Percentiles rank a stretch among this genome's conserved stretches.
Evolutionary conservation across 2,888 invertebrate species (phyloP).

Genomic region (Oscheius sp.): DNA sequence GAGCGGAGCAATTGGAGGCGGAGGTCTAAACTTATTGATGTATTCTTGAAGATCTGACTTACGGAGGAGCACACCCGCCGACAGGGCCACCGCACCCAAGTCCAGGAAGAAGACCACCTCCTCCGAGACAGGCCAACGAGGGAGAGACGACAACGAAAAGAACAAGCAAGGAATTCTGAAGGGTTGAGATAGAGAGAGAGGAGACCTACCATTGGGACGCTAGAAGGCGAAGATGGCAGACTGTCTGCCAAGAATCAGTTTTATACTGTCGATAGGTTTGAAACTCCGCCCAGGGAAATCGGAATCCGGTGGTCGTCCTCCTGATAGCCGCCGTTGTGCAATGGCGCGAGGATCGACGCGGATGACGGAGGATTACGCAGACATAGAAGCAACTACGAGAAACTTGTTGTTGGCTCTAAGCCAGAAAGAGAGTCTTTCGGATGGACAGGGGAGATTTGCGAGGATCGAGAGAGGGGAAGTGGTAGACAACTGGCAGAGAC

Average conservation of each 20-base stretch:
- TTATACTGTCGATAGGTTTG: constrained; percentile 11
- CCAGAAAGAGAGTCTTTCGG: neutral
- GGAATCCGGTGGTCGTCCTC: constrained; percentile 2
- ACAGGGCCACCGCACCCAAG: constrained; percentile 18
- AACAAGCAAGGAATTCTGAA: too few relatives aligned
- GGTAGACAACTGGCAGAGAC: neutral
- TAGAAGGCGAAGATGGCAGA: constrained; percentile 2
- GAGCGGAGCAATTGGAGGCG: constrained; percentile 18
- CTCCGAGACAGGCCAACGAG: constrained; percentile 24
- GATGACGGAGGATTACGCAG: constrained; percentile 27
- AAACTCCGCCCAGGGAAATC: constrained; percentile 29
- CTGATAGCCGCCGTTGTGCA: constrained; percentile 36
- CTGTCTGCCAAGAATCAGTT: constrained; percentile 4
- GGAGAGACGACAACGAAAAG: neutral
- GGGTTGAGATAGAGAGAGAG: neutral
- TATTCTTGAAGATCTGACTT: too few relatives aligned
- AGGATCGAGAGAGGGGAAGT: constrained; percentile 4
- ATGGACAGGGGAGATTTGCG: constrained; percentile 18
- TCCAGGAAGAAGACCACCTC: constrained; percentile 1
- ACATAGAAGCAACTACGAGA: constrained; percentile 26
- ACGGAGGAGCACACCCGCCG: constrained; percentile 12
- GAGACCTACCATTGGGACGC: constrained; percentile 22
- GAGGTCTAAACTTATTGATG: neutral
- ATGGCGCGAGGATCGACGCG: constrained; percentile 36
- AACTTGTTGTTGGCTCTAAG: constrained; percentile 13